Conservation (phyloP, 2,797 vertebrate genomes). For the Ispidina picta region DNA sequence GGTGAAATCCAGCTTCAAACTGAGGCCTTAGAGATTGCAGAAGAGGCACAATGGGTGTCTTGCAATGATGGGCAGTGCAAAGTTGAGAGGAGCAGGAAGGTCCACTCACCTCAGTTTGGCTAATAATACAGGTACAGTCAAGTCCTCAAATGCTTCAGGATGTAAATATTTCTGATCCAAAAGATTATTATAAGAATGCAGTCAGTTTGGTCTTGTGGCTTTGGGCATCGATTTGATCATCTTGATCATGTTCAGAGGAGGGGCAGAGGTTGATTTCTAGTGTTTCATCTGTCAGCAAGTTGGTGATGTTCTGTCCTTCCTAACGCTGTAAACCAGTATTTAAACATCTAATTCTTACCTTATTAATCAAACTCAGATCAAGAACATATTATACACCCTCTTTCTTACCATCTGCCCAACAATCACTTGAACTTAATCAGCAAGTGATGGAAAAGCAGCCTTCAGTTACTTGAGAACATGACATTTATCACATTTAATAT, state of each 20-base stretch:
- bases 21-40: background rate
- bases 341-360: background rate
- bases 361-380: constrained; percentile 1
- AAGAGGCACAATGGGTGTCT: background rate
- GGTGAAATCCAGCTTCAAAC: background rate
- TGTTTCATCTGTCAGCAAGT: background rate
- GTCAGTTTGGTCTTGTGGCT: background rate
- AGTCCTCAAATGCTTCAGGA: background rate
- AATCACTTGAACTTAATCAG: background rate
- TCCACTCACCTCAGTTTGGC: background rate
- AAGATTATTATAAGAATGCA: background rate
- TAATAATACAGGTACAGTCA: background rate
- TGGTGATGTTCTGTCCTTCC: background rate
- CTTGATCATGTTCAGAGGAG: background rate
- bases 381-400: background rate
- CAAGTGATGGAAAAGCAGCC: constrained; percentile 6
- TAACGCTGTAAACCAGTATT: background rate
- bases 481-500: background rate
- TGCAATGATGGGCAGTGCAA: background rate
- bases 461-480: constrained; percentile 2
- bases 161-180: background rate
- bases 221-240: background rate
- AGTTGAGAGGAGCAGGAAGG: background rate
- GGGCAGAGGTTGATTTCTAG: background rate
- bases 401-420: background rate